phyloP scores from a whole-genome alignment of 2,888 invertebrate genomes.

The Balanococcus diminutus region DNA sequence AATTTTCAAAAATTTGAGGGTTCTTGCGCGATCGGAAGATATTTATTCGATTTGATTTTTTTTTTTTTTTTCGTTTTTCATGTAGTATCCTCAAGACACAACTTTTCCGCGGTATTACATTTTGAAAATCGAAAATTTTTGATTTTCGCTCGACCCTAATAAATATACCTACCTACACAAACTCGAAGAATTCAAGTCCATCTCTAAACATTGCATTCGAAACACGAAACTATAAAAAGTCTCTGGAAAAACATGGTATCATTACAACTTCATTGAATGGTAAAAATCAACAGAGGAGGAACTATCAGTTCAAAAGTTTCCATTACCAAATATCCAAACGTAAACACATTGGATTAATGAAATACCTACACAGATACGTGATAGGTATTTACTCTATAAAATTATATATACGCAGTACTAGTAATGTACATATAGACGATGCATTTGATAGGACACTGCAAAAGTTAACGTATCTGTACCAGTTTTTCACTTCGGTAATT shows the following conservation, averaged over 20 bases:
- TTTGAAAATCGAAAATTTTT: too few species aligned
- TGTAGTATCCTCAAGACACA: too few species aligned
- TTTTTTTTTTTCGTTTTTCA: too few species aligned
- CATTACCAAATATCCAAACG: background rate
- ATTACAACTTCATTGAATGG: background rate
- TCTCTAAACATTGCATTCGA: background rate
- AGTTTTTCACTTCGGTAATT: background rate
- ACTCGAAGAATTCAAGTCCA: too few species aligned
- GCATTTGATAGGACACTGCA: background rate
- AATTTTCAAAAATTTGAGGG: too few species aligned
- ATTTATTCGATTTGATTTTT: too few species aligned
- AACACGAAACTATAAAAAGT: background rate
- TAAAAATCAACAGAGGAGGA: background rate
- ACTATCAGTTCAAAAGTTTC: background rate
- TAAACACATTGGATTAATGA: constrained; percentile 11
- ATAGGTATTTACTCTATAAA: background rate
- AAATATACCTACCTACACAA: too few species aligned
- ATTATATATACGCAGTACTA: background rate
- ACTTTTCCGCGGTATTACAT: too few species aligned
- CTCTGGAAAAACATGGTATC: background rate
- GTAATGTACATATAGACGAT: background rate
- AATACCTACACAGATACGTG: constrained; percentile 4
- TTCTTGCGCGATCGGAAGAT: too few species aligned
- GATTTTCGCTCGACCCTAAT: too few species aligned
- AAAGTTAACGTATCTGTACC: background rate